Evolutionary conservation across 1,140 invertebrate genomes (phyloP), one percentile per base, ranked within the genome.

Genomic region (Penaeus indicus): DNA sequence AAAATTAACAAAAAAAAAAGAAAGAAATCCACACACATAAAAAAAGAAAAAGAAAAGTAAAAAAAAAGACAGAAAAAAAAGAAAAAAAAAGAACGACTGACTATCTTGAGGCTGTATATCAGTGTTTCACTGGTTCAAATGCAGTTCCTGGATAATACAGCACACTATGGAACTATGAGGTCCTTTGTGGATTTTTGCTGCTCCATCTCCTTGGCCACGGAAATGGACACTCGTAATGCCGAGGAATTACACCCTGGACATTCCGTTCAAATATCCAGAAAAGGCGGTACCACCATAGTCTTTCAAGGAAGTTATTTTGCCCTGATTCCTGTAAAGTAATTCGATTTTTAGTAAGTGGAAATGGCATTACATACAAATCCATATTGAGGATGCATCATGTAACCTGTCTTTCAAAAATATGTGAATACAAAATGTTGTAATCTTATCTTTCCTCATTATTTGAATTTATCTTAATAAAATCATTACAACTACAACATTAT

Each of bases 261-360:
- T 97, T 97, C 89, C 95, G 94, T 93, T 98, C 97, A 93, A 97
- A 97, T 94, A 97, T 97, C 91, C 94, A 94, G 92, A 97, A 97
- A 90, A 96, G 92, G 90, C 94, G 94, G 93, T 95, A 97, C 97
- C 97, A 98, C 97, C 97, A 97, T 90, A 96, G 94, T 81, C 96
- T 94, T 85, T 95, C 94, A 89, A 97, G 93, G 94, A 95, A 96
- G 92, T 96, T 96, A 92, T 95, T 94, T 89, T 94, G 93, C 89
- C 94, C 94, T 90, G 93, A 92, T 93, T 94, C 94, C 94, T 96
- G 93, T 67, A 94, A 91, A 78, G 27, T 86, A 90, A 90, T 84
- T 80, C 62, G 0, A 63, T 86, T 82, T 90, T 89, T 16, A 72
- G 86, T 75, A 67, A 54, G 54, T 86, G 18, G 80, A 18, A 10